phyloP scores from a whole-genome alignment of 2,888 invertebrate species.

The Ichneumon xanthorius region DNA sequence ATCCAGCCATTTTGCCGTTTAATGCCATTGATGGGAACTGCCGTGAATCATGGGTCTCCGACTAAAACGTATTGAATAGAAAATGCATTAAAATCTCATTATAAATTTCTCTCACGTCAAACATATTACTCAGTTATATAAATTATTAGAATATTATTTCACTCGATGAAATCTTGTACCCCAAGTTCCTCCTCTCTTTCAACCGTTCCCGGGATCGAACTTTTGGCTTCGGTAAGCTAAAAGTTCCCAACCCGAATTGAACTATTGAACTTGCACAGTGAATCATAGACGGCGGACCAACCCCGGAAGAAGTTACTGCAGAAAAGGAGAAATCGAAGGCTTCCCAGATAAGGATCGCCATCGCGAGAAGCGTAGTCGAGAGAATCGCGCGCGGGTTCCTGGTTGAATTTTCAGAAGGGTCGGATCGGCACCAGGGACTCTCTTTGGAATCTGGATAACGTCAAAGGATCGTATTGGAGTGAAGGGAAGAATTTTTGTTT shows the following conservation, averaged over 20 bases:
- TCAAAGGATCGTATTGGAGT: slow-evolving; percentile 68
- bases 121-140: not conserved
- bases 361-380: slow-evolving; percentile 10
- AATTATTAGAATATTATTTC: slow-evolving; percentile 16
- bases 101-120: not conserved
- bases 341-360: not conserved
- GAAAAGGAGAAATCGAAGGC: slow-evolving; percentile 30
- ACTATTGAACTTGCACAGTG: slow-evolving; percentile 31
- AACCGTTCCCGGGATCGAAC: slow-evolving; percentile 1
- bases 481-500: not conserved
- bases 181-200: not conserved
- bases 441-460: slow-evolving; percentile 75
- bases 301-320: slow-evolving; percentile 8
- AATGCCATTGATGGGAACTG: not conserved
- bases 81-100: slow-evolving; percentile 4
- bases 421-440: slow-evolving; percentile 71
- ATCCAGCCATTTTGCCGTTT: not conserved
- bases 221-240: slow-evolving; percentile 2
- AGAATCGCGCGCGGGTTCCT: slow-evolving; percentile 36
- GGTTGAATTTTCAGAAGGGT: slow-evolving; percentile 70
- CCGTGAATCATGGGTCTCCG: not conserved
- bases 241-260: slow-evolving; percentile 29
- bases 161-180: slow-evolving; percentile 8
- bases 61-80: not conserved
- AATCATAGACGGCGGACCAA: slow-evolving; percentile 18